Evolutionary conservation across 1,140 invertebrate species (phyloP).

Genomic region (Paracyclopina nana): DNA sequence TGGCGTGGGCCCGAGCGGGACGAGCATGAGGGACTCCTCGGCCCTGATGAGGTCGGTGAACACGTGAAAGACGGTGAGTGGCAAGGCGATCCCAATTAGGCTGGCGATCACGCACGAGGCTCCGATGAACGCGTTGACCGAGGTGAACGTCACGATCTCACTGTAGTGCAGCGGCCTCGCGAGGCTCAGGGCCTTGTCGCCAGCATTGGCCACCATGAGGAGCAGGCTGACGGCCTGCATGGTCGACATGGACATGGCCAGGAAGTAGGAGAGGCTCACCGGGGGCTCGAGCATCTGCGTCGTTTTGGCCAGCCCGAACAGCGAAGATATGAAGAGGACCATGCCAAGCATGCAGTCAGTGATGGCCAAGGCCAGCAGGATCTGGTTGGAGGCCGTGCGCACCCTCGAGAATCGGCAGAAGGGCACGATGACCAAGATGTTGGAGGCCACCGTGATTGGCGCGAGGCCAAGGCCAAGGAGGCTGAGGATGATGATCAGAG

Average conservation of each 20-base stretch:
- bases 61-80: not conserved
- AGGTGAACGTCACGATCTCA: not conserved
- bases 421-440: constrained; percentile 11
- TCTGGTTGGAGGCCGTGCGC: not conserved
- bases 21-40: too few relatives aligned
- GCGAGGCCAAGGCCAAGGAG: too few relatives aligned
- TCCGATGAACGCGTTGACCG: not conserved
- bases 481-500: too few relatives aligned
- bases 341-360: not conserved
- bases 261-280: not conserved
- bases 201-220: not conserved
- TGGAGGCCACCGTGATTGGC: not conserved
- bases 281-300: not conserved
- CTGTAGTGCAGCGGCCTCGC: constrained; percentile 8
- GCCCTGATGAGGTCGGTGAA: not conserved
- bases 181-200: not conserved
- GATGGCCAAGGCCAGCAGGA: constrained; percentile 3
- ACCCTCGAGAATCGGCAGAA: not conserved
- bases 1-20: too few relatives aligned
- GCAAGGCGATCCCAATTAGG: not conserved
- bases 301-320: not conserved
- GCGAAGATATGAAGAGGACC: not conserved
- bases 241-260: not conserved
- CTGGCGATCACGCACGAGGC: not conserved
- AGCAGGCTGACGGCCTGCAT: not conserved